Percentiles rank a stretch among this genome's conserved stretches.
Conservation (phyloP, 2,113 vertebrate genomes). For the Tragelaphus strepsiceros region DNA sequence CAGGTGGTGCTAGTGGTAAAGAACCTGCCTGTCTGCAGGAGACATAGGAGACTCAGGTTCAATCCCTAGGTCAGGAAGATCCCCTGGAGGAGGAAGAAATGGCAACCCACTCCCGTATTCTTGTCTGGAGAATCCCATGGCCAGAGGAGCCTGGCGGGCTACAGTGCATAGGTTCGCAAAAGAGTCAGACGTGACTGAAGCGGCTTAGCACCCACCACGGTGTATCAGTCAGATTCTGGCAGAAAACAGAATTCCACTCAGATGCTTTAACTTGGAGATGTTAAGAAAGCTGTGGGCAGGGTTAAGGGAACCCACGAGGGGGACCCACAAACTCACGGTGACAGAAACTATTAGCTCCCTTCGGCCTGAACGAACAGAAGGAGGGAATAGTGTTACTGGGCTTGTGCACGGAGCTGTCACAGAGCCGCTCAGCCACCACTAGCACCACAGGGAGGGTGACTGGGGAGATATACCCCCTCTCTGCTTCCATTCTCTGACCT, state of each 20-base stretch:
- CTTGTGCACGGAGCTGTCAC: background rate
- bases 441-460: background rate
- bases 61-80: background rate
- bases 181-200: background rate
- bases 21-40: background rate
- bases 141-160: background rate
- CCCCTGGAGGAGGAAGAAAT: background rate
- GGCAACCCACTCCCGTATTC: background rate
- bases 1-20: background rate
- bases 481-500: background rate
- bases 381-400: background rate
- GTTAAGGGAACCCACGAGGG: background rate
- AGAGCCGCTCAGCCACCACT: fast-evolving
- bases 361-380: background rate
- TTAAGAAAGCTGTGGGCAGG: background rate
- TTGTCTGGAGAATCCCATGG: background rate
- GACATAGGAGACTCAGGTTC: background rate
- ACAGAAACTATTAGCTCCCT: background rate
- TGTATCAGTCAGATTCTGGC: background rate
- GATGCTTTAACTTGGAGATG: background rate
- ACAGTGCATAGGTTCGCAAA: background rate
- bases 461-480: background rate
- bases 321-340: background rate
- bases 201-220: background rate
- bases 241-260: constrained; percentile 10